Conservation (phyloP, 1,140 invertebrate species). For the Polypedilum pembai region DNA sequence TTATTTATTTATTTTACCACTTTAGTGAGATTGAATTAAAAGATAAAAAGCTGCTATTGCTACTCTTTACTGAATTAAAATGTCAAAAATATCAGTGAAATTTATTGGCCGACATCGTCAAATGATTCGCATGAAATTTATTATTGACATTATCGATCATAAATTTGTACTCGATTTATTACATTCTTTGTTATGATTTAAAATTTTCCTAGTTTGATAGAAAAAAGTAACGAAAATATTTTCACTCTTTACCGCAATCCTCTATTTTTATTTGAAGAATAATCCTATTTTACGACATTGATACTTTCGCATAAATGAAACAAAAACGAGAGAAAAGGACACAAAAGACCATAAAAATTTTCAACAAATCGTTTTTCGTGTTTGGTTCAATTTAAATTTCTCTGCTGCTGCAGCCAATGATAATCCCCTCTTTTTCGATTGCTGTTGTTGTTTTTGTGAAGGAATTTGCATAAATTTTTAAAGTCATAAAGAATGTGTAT, state of each 20-base stretch:
- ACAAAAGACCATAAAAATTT: slow-evolving; percentile 1
- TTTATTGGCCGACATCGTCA: background rate
- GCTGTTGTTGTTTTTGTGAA: background rate
- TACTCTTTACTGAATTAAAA: background rate
- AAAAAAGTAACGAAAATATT: background rate
- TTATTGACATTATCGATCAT: background rate
- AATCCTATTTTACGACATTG: slow-evolving; percentile 25
- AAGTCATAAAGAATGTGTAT: background rate
- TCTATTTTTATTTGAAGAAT: background rate
- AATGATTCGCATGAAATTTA: slow-evolving; percentile 23
- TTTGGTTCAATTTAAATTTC: slow-evolving; percentile 19
- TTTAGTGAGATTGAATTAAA: slow-evolving; percentile 23
- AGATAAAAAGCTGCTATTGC: slow-evolving; percentile 3
- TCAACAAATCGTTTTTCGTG: slow-evolving; percentile 28
- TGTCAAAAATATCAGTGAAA: slow-evolving; percentile 4
- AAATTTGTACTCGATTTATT: slow-evolving; percentile 18
- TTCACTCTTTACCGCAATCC: background rate
- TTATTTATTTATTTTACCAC: background rate
- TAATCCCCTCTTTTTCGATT: background rate
- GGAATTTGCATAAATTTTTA: slow-evolving; percentile 14
- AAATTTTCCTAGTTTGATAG: background rate
- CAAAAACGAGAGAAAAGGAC: background rate
- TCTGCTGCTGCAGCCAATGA: background rate
- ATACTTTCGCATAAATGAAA: background rate
- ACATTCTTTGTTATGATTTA: slow-evolving; percentile 20